Percentiles rank a stretch among this genome's conserved stretches.
phyloP scores from a whole-genome alignment of 2,888 invertebrate species.

The Megastigmus dorsalis region DNA sequence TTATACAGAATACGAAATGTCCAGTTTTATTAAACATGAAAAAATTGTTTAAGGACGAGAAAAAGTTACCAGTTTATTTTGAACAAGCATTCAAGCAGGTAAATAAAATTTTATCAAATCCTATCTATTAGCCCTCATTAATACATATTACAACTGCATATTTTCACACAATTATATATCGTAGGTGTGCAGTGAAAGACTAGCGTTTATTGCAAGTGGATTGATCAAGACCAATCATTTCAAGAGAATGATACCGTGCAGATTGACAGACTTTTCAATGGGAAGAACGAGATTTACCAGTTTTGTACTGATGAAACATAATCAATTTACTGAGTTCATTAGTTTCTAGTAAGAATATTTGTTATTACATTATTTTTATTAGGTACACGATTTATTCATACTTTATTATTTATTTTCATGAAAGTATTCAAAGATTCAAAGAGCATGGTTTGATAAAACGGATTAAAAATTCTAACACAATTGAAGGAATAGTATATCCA shows the following conservation, averaged over 20 bases:
- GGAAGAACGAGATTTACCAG: conserved; percentile 55
- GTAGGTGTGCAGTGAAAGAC: conserved; percentile 50
- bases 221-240: too few species aligned
- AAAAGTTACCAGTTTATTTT: not conserved
- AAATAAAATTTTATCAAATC: too few species aligned
- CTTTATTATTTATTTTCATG: too few species aligned
- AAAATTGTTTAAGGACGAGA: not conserved
- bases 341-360: conserved; percentile 60
- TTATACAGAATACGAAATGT: too few species aligned
- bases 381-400: too few species aligned
- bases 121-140: too few species aligned
- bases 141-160: too few species aligned
- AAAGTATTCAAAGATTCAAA: conserved; percentile 33
- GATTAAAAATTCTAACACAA: conserved; percentile 33
- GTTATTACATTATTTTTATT: too few species aligned
- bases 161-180: too few species aligned
- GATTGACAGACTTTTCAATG: too few species aligned
- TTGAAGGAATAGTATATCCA: too few species aligned
- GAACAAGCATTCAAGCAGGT: conserved; percentile 20
- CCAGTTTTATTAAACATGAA: not conserved
- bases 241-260: not conserved
- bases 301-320: conserved; percentile 54
- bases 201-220: not conserved
- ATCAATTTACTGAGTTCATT: conserved; percentile 54
- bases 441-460: conserved; percentile 39